Evolutionary conservation across 2,888 invertebrate species (phyloP).

Genomic region (Drosophila seclusa): DNA sequence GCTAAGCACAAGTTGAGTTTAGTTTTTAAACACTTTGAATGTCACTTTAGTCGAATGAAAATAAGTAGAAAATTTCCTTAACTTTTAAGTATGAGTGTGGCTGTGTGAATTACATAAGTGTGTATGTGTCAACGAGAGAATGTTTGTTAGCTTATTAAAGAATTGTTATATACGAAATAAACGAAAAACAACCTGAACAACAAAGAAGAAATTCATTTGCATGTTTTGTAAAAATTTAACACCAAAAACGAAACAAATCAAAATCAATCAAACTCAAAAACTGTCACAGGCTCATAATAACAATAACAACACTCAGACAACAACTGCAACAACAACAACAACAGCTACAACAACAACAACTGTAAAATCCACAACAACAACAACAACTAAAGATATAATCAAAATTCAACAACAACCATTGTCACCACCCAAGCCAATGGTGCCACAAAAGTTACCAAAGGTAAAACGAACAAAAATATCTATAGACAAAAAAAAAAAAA

Average conservation of each 20-base stretch:
- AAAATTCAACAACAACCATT: slow-evolving; percentile 85
- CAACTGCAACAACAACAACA: slow-evolving; percentile 40
- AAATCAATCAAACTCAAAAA: slow-evolving; percentile 53
- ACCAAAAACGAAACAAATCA: slow-evolving; percentile 50
- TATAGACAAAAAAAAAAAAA: slow-evolving; percentile 15
- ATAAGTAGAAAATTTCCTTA: neutral
- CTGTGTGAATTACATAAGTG: neutral
- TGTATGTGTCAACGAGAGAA: neutral
- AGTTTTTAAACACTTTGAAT: slow-evolving; percentile 30
- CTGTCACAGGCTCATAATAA: slow-evolving; percentile 71
- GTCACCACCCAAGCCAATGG: slow-evolving; percentile 85
- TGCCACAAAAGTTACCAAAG: slow-evolving; percentile 84
- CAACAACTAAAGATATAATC: slow-evolving; percentile 62
- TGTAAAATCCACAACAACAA: slow-evolving; percentile 55
- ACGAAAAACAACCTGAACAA: neutral
- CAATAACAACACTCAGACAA: slow-evolving; percentile 51
- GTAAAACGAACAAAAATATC: slow-evolving; percentile 73
- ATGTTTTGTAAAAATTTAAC: slow-evolving; percentile 45
- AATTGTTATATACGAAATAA: neutral
- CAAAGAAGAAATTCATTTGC: slow-evolving; percentile 43
- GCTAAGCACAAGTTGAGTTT: slow-evolving; percentile 18
- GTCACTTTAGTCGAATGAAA: slow-evolving; percentile 42
- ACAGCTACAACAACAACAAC: slow-evolving; percentile 52
- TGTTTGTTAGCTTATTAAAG: neutral
- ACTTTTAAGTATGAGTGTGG: neutral